phyloP scores from a whole-genome alignment of 2,888 invertebrate species.

The Nymphalis c-album region DNA sequence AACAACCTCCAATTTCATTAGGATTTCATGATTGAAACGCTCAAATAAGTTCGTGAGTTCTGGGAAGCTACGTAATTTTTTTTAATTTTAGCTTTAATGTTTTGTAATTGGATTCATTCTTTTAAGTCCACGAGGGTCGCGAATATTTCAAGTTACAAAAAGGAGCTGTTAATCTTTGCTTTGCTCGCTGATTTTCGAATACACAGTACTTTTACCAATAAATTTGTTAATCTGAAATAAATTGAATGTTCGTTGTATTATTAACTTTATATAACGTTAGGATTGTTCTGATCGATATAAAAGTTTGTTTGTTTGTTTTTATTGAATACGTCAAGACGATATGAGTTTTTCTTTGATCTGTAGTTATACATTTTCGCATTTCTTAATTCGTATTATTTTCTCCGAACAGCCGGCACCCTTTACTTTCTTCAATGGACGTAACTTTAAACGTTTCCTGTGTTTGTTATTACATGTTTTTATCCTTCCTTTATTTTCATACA shows the following conservation, averaged over 20 bases:
- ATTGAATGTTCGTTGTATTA: no score
- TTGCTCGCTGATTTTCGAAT: background rate
- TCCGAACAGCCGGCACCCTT: slow-evolving; percentile 17
- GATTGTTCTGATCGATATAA: no score
- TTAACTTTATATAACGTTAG: no score
- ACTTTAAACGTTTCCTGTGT: slow-evolving; percentile 27
- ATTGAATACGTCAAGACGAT: no score
- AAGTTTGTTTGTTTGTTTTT: no score
- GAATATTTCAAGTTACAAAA: background rate
- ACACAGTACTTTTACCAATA: no score
- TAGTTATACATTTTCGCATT: no score
- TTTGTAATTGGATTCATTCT: background rate
- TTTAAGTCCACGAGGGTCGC: background rate
- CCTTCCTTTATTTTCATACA: slow-evolving; percentile 2
- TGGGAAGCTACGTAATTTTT: background rate
- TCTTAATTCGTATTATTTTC: slow-evolving; percentile 8
- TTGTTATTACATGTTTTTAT: slow-evolving; percentile 18
- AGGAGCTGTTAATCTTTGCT: background rate
- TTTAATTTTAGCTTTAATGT: background rate
- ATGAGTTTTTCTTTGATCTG: no score
- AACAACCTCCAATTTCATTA: background rate
- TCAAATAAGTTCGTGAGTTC: background rate
- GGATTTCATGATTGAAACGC: background rate
- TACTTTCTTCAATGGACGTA: slow-evolving; percentile 14
- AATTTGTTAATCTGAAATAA: no score